Conservation (phyloP, 1,140 invertebrate species). For the Trypoxylus dichotomus region DNA sequence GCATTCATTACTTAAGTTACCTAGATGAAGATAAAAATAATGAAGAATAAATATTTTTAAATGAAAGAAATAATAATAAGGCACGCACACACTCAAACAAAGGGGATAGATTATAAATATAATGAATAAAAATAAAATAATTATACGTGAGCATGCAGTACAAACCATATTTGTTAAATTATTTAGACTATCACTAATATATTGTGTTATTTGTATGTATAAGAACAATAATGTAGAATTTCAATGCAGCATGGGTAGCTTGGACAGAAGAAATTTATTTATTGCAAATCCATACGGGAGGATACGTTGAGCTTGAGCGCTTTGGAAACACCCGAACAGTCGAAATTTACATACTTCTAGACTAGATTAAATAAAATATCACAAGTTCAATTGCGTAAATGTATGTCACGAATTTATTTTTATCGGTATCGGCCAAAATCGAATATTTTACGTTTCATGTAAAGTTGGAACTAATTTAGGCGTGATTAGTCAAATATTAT, state of each 20-base stretch:
- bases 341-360: constrained; percentile 12
- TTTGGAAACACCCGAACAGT: not conserved
- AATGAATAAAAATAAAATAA: constrained; percentile 15
- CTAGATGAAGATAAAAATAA: not conserved
- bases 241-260: not conserved
- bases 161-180: constrained; percentile 20
- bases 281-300: constrained; percentile 3
- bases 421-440: not conserved
- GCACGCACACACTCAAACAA: not conserved
- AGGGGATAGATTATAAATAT: not conserved
- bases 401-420: not conserved
- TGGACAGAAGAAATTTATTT: not conserved
- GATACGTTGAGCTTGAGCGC: not conserved
- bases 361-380: constrained; percentile 26
- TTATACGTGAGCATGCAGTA: constrained; percentile 9
- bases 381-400: constrained; percentile 12
- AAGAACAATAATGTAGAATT: not conserved
- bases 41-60: constrained; percentile 8
- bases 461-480: too few species aligned
- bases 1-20: not conserved
- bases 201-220: constrained; percentile 2
- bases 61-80: not conserved
- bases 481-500: too few species aligned
- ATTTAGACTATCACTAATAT: not conserved
- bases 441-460: not conserved